Conservation (phyloP, 2,888 invertebrate species). For the Lamellibrachia columna region DNA sequence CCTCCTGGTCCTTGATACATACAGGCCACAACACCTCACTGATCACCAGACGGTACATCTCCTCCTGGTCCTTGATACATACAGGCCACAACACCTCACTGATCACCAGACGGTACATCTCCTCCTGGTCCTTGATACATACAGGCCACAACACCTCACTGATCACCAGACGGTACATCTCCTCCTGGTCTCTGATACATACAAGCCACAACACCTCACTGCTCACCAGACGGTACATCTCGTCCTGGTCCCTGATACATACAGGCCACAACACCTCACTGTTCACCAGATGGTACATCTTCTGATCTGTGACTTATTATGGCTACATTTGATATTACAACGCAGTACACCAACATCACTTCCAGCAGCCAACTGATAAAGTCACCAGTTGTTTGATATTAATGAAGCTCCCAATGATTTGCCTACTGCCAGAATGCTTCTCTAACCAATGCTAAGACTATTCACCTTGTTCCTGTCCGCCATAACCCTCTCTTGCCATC, state of each 20-base stretch:
- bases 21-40: not conserved
- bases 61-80: not conserved
- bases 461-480: constrained; percentile 49
- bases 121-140: not conserved
- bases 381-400: too few relatives aligned
- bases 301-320: not conserved
- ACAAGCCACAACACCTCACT: not conserved
- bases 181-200: not conserved
- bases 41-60: not conserved
- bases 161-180: not conserved
- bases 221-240: not conserved
- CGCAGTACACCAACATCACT: too few relatives aligned
- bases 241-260: not conserved
- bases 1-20: not conserved
- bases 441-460: not conserved
- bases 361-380: too few relatives aligned
- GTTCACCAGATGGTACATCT: not conserved
- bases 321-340: too few relatives aligned
- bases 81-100: not conserved
- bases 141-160: not conserved
- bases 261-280: not conserved
- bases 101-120: not conserved
- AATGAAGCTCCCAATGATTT: too few relatives aligned
- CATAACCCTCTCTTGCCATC: constrained; percentile 58
- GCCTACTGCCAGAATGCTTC: not conserved